Evolutionary conservation across 1,140 invertebrate genomes (phyloP), one percentile per base, ranked within the genome.

Genomic region (Drosophila quadrilineata): DNA sequence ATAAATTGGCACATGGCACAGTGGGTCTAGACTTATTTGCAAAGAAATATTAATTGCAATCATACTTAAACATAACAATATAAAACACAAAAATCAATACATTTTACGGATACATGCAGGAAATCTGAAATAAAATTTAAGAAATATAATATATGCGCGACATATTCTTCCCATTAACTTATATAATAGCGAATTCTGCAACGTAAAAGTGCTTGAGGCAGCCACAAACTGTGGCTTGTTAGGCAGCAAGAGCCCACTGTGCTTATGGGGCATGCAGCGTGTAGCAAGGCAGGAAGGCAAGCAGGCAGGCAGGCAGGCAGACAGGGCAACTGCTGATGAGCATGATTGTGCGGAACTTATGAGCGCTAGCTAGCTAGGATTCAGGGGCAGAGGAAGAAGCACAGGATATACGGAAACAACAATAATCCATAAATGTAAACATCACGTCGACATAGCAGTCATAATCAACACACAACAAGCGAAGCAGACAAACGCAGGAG

Each of bases 371-470:
- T 48, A 28, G 31, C 19, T 14, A 14, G 33, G 10, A 40, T 14
- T 40, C 9, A 24, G 31, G 2, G 40, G 40, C 40, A 56, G 68
- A 35, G 53, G 52, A 52, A 48, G 48, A 54, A 52, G 63, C 64
- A 56, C 69, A 69, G 66, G 70, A 87, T 72, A 73, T 59, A 64
- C 65, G 84, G 82, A 74, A 87, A 87, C 76, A 87, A 87, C 76
- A 87, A 87, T 87, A 69, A 87, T 79, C 49, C 66, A 84, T 85
- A 86, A 85, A 85, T 85, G 80, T 85, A 85, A 85, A 84, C 77
- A 84, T 84, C 79, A 82, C 77, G 79, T 82, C 77, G 79, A 77
- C 77, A 84, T 71, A 24, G 64, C 59, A 71, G 74, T 85, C 76
- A 72, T 65, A 68, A 69, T 46, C 68, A 67, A 56, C n/a, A n/a